Conservation (phyloP, 2,113 vertebrate genomes). For the Rhineura floridana region DNA sequence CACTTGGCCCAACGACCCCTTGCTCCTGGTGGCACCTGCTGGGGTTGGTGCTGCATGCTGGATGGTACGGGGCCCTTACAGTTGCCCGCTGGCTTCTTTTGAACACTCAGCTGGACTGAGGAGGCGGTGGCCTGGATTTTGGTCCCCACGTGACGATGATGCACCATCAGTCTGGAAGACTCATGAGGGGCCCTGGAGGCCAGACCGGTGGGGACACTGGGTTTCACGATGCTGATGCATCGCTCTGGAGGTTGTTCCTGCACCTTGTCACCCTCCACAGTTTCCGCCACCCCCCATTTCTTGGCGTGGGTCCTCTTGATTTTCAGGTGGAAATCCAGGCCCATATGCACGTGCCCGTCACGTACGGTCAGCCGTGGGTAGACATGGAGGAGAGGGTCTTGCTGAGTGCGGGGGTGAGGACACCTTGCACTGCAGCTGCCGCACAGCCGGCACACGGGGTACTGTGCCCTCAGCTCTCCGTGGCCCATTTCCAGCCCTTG, state of each 20-base stretch:
- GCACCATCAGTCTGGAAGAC: not conserved
- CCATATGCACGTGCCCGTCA: not conserved
- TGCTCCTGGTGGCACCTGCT: not conserved
- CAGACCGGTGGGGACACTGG: not conserved
- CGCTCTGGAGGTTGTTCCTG: not conserved
- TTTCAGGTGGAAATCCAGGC: not conserved
- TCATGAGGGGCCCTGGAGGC: too few species aligned
- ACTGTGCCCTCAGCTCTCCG: not conserved
- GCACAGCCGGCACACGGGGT: not conserved
- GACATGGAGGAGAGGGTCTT: not conserved
- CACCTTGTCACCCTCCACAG: not conserved
- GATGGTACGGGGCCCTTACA: not conserved
- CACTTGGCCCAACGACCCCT: too few species aligned
- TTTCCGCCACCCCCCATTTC: not conserved
- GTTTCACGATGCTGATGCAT: not conserved
- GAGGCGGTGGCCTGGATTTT: not conserved
- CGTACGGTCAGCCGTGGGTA: not conserved
- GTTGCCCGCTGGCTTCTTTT: not conserved
- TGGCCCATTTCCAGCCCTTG: not conserved
- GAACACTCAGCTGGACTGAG: not conserved
- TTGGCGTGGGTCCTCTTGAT: not conserved
- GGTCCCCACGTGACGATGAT: not conserved
- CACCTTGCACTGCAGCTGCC: not conserved
- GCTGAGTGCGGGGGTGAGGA: not conserved
- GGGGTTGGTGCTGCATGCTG: not conserved